Evolutionary conservation across 2,888 invertebrate genomes (phyloP).

Genomic region (Drosophila nr. medialis): DNA sequence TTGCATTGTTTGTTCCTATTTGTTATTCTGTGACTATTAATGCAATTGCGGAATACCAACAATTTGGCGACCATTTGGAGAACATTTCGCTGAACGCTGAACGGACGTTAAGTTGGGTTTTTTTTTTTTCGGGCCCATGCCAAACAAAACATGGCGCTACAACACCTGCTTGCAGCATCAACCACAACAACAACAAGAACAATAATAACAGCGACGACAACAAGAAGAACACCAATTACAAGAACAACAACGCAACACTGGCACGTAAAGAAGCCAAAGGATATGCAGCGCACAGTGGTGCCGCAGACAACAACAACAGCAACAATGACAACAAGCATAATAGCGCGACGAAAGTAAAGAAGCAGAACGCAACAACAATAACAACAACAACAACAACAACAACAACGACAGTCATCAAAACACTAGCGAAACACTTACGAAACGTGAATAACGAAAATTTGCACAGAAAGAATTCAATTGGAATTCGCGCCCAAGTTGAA

Average conservation of each 20-base stretch:
- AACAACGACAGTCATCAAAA: conserved; percentile 9
- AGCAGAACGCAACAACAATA: conserved; percentile 19
- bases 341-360: conserved; percentile 45
- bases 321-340: conserved; percentile 38
- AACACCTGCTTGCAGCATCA: conserved; percentile 31
- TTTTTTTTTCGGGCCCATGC: conserved; percentile 46
- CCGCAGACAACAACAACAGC: conserved; percentile 40
- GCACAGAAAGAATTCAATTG: conserved; percentile 14
- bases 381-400: conserved; percentile 9
- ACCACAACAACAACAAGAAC: conserved; percentile 18
- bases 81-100: conserved; percentile 14
- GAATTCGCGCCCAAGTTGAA: background rate
- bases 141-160: conserved; percentile 58
- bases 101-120: conserved; percentile 13
- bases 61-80: conserved; percentile 21
- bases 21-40: conserved; percentile 15
- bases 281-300: conserved; percentile 32
- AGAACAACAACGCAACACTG: conserved; percentile 23
- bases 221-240: conserved; percentile 8
- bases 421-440: conserved; percentile 54
- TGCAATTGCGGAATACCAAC: conserved; percentile 23
- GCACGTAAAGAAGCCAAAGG: conserved; percentile 45
- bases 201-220: conserved; percentile 14
- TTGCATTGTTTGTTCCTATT: background rate
- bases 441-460: conserved; percentile 51